Evolutionary conservation across 2,113 vertebrate species (phyloP).

Genomic region (Centropus unirufus): DNA sequence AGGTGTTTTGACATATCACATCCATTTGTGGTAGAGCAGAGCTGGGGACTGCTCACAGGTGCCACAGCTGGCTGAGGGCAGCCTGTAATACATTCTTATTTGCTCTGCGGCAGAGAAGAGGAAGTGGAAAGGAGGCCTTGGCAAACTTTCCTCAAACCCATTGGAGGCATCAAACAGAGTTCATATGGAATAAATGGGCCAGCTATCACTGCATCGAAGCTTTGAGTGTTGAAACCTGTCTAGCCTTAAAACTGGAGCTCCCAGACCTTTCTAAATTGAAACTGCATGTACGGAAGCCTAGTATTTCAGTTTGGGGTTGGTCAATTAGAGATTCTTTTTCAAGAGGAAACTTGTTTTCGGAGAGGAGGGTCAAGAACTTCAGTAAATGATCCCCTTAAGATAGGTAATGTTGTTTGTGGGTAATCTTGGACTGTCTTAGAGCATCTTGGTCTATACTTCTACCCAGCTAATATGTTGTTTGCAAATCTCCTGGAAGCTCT

Average conservation of each 20-base stretch:
- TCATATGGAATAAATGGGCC: not conserved
- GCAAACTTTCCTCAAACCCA: not conserved
- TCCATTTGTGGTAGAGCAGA: not conserved
- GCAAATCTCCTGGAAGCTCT: not conserved
- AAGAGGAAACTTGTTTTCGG: not conserved
- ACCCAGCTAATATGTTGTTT: not conserved
- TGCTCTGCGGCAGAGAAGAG: not conserved
- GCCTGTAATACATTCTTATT: not conserved
- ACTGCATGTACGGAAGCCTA: not conserved
- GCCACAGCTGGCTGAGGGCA: accelerated
- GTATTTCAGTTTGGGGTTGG: not conserved
- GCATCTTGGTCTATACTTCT: not conserved
- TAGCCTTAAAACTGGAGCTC: not conserved
- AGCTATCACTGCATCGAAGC: not conserved
- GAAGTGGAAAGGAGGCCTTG: not conserved
- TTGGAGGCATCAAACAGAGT: not conserved
- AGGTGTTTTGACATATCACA: not conserved
- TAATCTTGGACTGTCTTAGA: not conserved
- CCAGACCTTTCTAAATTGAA: not conserved
- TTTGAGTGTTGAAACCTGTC: not conserved
- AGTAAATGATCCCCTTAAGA: not conserved
- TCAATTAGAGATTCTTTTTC: not conserved
- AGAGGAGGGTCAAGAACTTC: not conserved
- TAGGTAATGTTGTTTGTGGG: not conserved
- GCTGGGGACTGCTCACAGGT: not conserved